Base-by-base conservation (phyloP, 92 coral and sea anemone genomes). In the Palythoa grandiflora region DNA sequence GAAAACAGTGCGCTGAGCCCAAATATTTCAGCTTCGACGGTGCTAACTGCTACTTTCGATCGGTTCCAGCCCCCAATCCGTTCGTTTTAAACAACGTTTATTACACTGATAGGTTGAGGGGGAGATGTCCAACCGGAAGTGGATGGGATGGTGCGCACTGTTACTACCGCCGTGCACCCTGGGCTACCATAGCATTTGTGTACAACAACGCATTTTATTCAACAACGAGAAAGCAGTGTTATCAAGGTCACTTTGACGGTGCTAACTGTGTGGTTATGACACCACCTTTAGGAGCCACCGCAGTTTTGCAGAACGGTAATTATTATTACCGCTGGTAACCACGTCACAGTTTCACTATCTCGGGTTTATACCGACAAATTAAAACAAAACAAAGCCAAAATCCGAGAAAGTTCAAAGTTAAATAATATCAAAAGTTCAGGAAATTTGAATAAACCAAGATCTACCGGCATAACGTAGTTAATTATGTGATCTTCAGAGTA, bases 121-220 rank as follows among this genome's bases (percentile, higher is more conserved):
- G 28, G 6, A 17, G 68, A 5, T 61, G 68, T 17, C 68, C 68
- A 28, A 0, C 68, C 3, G 68, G 68, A 61, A 61, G 68, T 61
- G 2, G 7, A 19, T 61, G 68, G 68, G 68, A 61, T 17, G 20
- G 68, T 2, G 21, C 68, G 19, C 68, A 61, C 20, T 61, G 68
- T 61, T 61, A 28, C 28, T 28, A 28, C 28, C 28, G 28, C 28
- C 28, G 28, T 28, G 28, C 28, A 28, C 28, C 28, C 7, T 61
- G 68, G 68, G 28, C 8, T 19, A 61, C 68, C 68, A 61, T 5
- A 7, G 68, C 68, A 16, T 61, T 61, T 20, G 7, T 61, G 19
- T n/a, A 61, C 68, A 61, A 61, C 68, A 61, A 61, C 28, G 68
- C 68, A 16, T 61, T 61, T 17, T 61, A 61, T 61, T 61, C 68